These are phyloP conservation scores for Leuctra nigra DNA, from an alignment of 2,888 invertebrate species.

Conservation along the genomic window DNA sequence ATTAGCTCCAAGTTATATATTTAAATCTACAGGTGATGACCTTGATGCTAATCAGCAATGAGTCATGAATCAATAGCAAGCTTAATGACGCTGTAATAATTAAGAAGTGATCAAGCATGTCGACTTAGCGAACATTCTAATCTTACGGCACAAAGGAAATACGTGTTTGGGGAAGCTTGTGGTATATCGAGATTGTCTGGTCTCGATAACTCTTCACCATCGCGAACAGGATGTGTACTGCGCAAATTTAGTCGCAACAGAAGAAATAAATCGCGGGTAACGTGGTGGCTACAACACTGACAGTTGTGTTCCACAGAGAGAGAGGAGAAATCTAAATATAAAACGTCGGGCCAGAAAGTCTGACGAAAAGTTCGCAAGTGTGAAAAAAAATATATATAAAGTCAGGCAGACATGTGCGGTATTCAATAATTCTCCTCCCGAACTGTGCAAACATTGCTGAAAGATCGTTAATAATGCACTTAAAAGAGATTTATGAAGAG, in stretches of 20 bases:
- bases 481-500: background rate
- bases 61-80: too few species aligned
- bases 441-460: background rate
- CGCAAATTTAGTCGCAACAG: conserved; percentile 4
- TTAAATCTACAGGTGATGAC: too few species aligned
- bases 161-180: too few species aligned
- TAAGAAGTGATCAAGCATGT: too few species aligned
- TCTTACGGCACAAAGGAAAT: too few species aligned
- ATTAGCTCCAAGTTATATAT: too few species aligned
- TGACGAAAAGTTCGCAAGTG: background rate
- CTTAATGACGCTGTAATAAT: too few species aligned
- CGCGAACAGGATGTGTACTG: too few species aligned
- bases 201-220: too few species aligned
- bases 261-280: conserved; percentile 3
- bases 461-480: background rate
- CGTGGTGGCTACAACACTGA: background rate
- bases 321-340: conserved; percentile 8
- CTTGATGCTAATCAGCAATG: too few species aligned
- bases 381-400: conserved; percentile 11
- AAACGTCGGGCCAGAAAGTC: background rate
- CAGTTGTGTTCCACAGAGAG: background rate
- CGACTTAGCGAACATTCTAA: too few species aligned
- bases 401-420: conserved; percentile 6
- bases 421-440: background rate
- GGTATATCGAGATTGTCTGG: too few species aligned